These are phyloP conservation scores for Trachops cirrhosus DNA, from an alignment of 2,797 vertebrate genomes.

Conservation along the genomic window DNA sequence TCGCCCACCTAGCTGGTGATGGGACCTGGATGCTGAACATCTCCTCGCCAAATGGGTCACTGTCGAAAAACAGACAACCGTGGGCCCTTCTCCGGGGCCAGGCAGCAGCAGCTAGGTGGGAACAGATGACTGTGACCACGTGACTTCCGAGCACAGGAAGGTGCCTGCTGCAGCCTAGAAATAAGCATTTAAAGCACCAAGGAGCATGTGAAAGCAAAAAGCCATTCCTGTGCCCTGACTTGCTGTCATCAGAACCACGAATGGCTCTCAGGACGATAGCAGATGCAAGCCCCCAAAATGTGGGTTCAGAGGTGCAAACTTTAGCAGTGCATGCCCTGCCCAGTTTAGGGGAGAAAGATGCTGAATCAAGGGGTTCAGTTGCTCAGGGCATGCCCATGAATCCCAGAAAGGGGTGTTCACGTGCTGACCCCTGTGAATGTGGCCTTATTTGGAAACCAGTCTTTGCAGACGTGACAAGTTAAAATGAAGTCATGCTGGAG, in stretches of 20 bases:
- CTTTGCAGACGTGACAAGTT: background rate
- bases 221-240: background rate
- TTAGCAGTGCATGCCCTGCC: background rate
- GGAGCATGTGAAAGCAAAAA: background rate
- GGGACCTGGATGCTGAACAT: slow-evolving; percentile 87
- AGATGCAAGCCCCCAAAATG: background rate
- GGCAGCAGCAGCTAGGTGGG: accelerated
- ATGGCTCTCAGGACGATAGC: background rate
- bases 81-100: background rate
- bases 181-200: background rate
- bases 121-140: background rate
- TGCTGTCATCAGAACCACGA: background rate
- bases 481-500: background rate
- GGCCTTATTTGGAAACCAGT: background rate
- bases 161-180: background rate
- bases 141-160: background rate
- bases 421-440: background rate
- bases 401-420: background rate
- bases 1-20: slow-evolving; percentile 94
- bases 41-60: slow-evolving; percentile 85
- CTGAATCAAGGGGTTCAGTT: background rate
- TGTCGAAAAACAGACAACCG: background rate
- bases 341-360: background rate
- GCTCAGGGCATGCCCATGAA: background rate
- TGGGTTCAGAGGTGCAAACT: background rate